phyloP scores from a whole-genome alignment of 1,140 invertebrate genomes.

The Drosophila ficusphila region DNA sequence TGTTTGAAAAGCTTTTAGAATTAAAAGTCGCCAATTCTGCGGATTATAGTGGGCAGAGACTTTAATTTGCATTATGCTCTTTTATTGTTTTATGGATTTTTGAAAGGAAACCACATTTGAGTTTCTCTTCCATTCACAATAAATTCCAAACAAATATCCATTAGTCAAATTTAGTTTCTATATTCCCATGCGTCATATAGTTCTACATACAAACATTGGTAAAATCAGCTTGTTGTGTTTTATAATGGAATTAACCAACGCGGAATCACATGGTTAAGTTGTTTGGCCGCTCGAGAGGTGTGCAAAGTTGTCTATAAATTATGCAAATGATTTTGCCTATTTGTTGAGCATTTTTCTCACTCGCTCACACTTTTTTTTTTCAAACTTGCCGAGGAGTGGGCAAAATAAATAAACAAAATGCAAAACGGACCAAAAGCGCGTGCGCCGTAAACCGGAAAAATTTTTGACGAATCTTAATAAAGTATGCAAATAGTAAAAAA shows the following conservation, averaged over 20 bases:
- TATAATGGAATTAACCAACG: conserved; percentile 30
- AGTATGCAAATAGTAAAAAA: conserved; percentile 41
- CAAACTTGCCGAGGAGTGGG: conserved; percentile 25
- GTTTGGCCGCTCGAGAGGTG: conserved; percentile 42
- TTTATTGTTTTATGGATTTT: conserved; percentile 33
- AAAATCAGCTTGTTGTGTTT: not conserved
- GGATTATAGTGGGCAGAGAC: conserved; percentile 23
- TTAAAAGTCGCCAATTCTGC: conserved; percentile 26
- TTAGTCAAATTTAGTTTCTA: conserved; percentile 23
- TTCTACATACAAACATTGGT: conserved; percentile 5
- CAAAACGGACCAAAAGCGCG: conserved; percentile 49
- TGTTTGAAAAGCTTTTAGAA: conserved; percentile 43
- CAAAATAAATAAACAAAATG: conserved; percentile 9
- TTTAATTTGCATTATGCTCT: conserved; percentile 26
- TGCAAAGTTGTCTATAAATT: conserved; percentile 48
- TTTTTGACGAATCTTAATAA: conserved; percentile 52
- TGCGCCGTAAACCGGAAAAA: conserved; percentile 55
- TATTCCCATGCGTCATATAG: conserved; percentile 15
- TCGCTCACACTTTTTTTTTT: conserved; percentile 21
- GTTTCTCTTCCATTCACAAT: conserved; percentile 40
- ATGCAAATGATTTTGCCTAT: conserved; percentile 45
- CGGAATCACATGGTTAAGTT: conserved; percentile 42
- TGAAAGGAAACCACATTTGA: conserved; percentile 31
- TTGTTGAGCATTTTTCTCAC: conserved; percentile 12
- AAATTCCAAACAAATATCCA: conserved; percentile 5